These are phyloP conservation scores for Caenorhabditis wallacei DNA, from an alignment of 2,888 invertebrate species.

Conservation along the genomic window DNA sequence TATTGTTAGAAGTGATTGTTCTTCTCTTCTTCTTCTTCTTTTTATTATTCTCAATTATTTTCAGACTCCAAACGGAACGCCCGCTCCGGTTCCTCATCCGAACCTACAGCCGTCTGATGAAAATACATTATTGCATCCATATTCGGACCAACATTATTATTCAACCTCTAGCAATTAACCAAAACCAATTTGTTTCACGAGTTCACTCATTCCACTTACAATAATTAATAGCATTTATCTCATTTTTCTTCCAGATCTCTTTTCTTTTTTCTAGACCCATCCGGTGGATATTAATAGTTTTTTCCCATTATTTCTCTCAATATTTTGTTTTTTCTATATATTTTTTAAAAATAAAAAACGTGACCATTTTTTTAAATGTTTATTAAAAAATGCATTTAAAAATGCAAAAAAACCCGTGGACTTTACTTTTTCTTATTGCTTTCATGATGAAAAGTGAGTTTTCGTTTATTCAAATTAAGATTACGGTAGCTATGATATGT, in stretches of 20 bases:
- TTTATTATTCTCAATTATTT: conserved; percentile 1
- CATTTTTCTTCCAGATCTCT: conserved; percentile 32
- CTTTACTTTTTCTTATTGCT: not conserved
- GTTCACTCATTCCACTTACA: conserved; percentile 4
- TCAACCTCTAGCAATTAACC: conserved; percentile 49
- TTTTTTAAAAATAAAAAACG: conserved; percentile 45
- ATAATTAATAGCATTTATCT: conserved; percentile 9
- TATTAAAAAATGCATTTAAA: not conserved
- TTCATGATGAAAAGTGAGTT: not conserved
- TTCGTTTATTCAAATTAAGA: not conserved
- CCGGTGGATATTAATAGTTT: conserved; percentile 39
- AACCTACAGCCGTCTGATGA: conserved; percentile 58
- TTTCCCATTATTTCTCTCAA: conserved; percentile 3
- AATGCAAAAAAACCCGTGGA: not conserved
- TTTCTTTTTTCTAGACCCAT: conserved; percentile 20
- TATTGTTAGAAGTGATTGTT: not conserved
- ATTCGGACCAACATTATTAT: conserved; percentile 58
- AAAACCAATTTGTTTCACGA: conserved; percentile 43
- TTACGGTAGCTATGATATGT: not conserved
- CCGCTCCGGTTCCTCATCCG: conserved; percentile 42
- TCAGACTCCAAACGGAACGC: conserved; percentile 60
- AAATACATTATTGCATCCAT: conserved; percentile 57
- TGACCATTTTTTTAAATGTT: conserved; percentile 8
- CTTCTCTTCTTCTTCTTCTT: no score
- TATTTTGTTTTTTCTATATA: not conserved